Base-by-base conservation (phyloP, 2,113 vertebrate species). In the Oryzias javanicus region DNA sequence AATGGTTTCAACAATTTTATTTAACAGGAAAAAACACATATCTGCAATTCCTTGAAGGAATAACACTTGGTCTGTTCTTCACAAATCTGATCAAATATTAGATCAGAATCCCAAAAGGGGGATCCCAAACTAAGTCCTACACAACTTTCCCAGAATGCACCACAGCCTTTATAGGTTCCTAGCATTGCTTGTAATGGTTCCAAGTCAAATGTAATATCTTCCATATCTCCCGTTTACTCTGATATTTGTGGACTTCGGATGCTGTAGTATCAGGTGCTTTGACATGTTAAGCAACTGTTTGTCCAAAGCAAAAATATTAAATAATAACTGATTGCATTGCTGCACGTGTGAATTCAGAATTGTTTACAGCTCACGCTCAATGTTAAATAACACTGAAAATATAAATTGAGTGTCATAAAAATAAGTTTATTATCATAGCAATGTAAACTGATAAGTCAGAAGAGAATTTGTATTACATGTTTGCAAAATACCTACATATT, bases 151-250 rank as follows among this genome's bases (percentile, higher is more conserved):
- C 71, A 60, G 54, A 78, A 58, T 41, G 60, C 48, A 56, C 61
- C 67, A 54, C 20, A 78, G 75, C 77, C 81, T 83, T 85, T 89
- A 89, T 84, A 90, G 75, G 78, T 64, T 60, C 58, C 35, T 12
- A 12, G 35, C 35, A 35, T 35, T 7, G 7, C 6, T 6, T 35
- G 29, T 10, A 35, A 10, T 8, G 6, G 6, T 35, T 35, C 29
- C 29, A 35, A 35, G 8, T 10, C 29, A 8, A 10, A 35, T 35
- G 8, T 35, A 35, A 35, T 35, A 6, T 35, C 6, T 35, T 35
- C 29, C 29, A 35, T 35, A 35, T 35, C 29, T 35, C 29, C 8
- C 29, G 29, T 35, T 35, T 35, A 35, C 29, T 35, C 29, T 35
- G 35, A 35, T 35, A 35, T 35, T 35, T 12, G 3, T 35, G 35